Conservation (phyloP, 2,113 vertebrate species). For the Cyprinus carpio region DNA sequence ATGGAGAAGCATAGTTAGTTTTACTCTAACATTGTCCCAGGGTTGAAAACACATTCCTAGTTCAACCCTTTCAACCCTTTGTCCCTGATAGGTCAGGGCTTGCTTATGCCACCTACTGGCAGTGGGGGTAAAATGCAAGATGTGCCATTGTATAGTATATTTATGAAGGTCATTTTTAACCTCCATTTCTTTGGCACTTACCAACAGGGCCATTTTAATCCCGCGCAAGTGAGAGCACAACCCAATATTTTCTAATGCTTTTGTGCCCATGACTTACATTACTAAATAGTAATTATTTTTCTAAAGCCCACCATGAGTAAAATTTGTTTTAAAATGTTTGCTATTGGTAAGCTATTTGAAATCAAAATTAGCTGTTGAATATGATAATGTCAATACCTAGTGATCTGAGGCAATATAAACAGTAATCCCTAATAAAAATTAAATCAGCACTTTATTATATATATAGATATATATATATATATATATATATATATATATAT, state of each 20-base stretch:
- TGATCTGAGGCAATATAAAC: conserved; percentile 54
- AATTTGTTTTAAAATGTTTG: conserved; percentile 37
- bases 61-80: neutral
- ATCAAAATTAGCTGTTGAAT: conserved; percentile 46
- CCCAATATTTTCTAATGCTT: neutral
- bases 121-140: neutral
- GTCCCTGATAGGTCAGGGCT: neutral
- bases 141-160: neutral
- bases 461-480: neutral
- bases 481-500: no score
- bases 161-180: no score
- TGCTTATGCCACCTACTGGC: conserved; percentile 15
- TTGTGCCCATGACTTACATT: neutral
- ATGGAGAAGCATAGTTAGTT: conserved; percentile 22
- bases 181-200: neutral
- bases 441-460: conserved; percentile 41
- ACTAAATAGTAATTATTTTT: conserved; percentile 12
- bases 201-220: neutral
- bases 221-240: neutral
- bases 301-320: conserved; percentile 49
- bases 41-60: neutral
- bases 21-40: neutral
- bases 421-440: conserved; percentile 57
- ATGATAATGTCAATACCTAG: conserved; percentile 56
- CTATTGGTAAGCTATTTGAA: conserved; percentile 44